These are phyloP conservation scores for Poeciliopsis infans DNA, from an alignment of 2,797 vertebrate species.

Conservation along the genomic window DNA sequence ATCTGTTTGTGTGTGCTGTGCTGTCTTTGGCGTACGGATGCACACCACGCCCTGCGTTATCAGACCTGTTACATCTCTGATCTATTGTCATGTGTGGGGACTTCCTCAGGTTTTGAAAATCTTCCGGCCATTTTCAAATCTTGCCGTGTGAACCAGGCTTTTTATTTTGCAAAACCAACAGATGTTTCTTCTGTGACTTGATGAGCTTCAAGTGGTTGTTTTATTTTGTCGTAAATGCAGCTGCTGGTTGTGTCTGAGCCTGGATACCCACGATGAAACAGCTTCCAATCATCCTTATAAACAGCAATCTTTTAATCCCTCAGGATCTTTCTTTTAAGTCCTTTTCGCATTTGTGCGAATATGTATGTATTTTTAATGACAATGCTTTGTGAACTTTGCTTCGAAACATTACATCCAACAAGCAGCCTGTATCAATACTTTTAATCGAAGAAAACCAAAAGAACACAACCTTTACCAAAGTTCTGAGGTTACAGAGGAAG, in stretches of 20 bases:
- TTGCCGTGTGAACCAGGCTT: not conserved
- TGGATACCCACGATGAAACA: conserved; percentile 1
- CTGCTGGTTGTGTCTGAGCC: conserved; percentile 47
- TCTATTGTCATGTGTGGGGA: not conserved
- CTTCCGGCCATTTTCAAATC: not conserved
- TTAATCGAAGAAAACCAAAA: conserved; percentile 62
- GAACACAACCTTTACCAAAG: conserved; percentile 67
- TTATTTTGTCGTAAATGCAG: conserved; percentile 63
- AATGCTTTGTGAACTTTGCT: conserved; percentile 48
- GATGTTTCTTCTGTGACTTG: conserved; percentile 67
- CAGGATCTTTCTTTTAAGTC: not conserved
- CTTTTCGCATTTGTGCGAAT: conserved; percentile 2
- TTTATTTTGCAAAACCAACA: conserved; percentile 62
- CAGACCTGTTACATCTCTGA: not conserved
- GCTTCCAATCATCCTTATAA: conserved; percentile 10
- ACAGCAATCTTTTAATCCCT: not conserved
- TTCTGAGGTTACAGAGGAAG: conserved; percentile 83
- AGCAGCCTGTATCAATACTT: conserved; percentile 49
- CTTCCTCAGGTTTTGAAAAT: not conserved
- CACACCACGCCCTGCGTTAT: too few relatives aligned
- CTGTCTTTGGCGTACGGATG: not conserved
- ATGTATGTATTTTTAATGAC: conserved; percentile 17
- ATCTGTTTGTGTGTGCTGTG: not conserved
- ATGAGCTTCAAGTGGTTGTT: conserved; percentile 65
- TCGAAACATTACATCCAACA: not conserved